phyloP scores from a whole-genome alignment of 1,140 invertebrate species.

The Papilio helenus region DNA sequence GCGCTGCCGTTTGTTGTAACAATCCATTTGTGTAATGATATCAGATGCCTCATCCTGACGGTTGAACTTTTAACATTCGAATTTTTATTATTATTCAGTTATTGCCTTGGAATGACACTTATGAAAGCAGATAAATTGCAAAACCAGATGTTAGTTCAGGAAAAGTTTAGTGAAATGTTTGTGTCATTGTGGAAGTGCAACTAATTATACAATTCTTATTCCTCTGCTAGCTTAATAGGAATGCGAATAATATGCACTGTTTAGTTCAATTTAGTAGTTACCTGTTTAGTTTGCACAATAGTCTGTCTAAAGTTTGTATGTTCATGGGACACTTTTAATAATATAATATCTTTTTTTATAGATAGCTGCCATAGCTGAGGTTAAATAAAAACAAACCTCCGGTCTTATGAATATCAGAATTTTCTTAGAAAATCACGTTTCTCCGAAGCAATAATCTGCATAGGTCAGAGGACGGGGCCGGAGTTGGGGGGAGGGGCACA shows the following conservation, averaged over 20 bases:
- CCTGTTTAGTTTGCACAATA: background rate
- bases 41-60: background rate
- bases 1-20: background rate
- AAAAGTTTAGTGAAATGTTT: background rate
- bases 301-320: background rate
- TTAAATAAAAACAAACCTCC: slow-evolving; percentile 16
- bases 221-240: background rate
- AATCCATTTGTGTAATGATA: slow-evolving; percentile 33
- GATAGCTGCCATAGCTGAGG: slow-evolving; percentile 15
- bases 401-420: slow-evolving; percentile 39
- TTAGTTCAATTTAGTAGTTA: background rate
- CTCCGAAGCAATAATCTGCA: slow-evolving; percentile 50
- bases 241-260: background rate
- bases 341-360: background rate
- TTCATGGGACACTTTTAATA: background rate
- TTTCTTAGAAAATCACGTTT: slow-evolving; percentile 53
- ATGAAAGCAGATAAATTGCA: background rate
- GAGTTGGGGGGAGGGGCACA: slow-evolving; percentile 38
- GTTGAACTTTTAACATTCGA: background rate
- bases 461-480: slow-evolving; percentile 40
- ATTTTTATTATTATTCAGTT: background rate
- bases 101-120: background rate
- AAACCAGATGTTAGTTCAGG: background rate
- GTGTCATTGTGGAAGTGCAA: background rate
- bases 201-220: slow-evolving; percentile 16